Evolutionary conservation across 2,113 vertebrate genomes (phyloP).

Genomic region (Zapus hudsonius): DNA sequence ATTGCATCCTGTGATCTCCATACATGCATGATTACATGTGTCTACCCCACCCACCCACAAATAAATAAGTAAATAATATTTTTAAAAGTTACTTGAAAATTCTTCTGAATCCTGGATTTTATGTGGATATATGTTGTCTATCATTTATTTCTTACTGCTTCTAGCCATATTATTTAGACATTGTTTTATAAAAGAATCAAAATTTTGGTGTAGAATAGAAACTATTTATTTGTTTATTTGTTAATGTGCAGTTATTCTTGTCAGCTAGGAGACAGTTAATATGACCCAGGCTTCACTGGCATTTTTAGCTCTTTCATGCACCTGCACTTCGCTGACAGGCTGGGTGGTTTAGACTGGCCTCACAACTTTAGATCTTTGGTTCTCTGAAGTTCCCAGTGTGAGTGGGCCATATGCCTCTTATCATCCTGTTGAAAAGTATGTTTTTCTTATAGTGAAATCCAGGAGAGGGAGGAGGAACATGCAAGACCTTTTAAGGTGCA

Average conservation of each 20-base stretch:
- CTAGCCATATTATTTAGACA: neutral
- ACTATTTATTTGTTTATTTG: neutral
- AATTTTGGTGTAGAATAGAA: neutral
- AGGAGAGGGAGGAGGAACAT: neutral
- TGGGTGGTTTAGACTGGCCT: neutral
- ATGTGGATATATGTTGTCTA: neutral
- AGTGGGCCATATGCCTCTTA: neutral
- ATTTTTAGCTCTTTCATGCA: neutral
- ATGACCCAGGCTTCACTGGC: neutral
- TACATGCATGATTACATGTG: too few species aligned
- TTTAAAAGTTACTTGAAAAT: neutral
- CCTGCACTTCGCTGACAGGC: neutral
- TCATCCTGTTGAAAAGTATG: neutral
- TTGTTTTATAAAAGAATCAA: neutral
- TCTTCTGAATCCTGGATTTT: neutral
- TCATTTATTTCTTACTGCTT: neutral
- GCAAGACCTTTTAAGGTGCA: neutral
- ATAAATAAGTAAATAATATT: too few species aligned
- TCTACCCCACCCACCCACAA: too few species aligned
- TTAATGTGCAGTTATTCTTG: neutral
- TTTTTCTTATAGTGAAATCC: neutral
- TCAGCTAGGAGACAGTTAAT: neutral
- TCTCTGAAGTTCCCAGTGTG: neutral
- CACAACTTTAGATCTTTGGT: neutral
- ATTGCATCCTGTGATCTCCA: too few species aligned